Base-by-base conservation (phyloP, 2,797 vertebrate species). In the Hyperoplus immaculatus region DNA sequence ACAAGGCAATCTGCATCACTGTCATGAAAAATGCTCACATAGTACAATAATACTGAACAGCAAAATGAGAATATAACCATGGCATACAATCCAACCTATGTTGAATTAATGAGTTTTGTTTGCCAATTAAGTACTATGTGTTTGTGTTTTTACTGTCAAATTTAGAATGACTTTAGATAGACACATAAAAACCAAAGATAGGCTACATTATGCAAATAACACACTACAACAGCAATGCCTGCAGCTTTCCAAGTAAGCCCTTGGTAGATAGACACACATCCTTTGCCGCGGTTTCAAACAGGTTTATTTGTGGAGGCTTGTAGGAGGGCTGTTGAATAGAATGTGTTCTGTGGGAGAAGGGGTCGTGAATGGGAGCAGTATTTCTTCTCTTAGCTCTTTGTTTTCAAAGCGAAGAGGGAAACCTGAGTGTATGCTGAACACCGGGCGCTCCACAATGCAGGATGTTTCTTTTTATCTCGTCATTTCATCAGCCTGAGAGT, bases 381-480 rank as follows among this genome's bases (percentile, higher is more conserved):
- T 56, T 65, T 85, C 69, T 82, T 72, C 64, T 83, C 83, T 78
- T 78, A 69, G 43, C 49, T 65, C 8, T 70, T 65, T 82, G 51
- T 66, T 64, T 78, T 77, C 64, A 73, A 66, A 83, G 82, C 56
- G 64, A 81, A 73, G 55, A 46, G 72, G 42, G 50, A 69, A 62
- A 64, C 77, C 75, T 72, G 57, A 51, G 45, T n/a, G 67, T 51
- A 21, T 4, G 36, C 45, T 53, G 69, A 78, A 56, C 62, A 41
- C 21, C 16, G 29, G 29, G 0, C 69, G 51, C 72, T 82, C 9
- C 58, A 43, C 39, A 60, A 5, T 3, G 15, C 50, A 46, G 71
- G 55, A 69, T 78, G 45, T 51, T 64, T 75, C 56, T 82, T 36
- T 21, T 39, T 29, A 29, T 55, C 53, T 55, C 36, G 61, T 63